phyloP scores from a whole-genome alignment of 2,888 invertebrate species.

The Leptinotarsa juncta region DNA sequence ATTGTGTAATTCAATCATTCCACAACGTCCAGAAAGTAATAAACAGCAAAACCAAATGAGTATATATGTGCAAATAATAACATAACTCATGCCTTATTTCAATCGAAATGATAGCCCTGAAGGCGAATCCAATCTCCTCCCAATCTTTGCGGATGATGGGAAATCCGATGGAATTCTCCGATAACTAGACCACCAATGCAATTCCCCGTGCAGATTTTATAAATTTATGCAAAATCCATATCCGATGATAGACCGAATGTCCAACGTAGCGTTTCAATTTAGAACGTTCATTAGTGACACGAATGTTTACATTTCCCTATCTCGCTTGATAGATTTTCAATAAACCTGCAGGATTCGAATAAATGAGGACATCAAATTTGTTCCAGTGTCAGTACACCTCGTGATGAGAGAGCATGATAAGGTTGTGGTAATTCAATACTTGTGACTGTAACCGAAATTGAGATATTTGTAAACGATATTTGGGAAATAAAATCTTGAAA shows the following conservation, averaged over 20 bases:
- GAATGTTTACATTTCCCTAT: constrained; percentile 20
- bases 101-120: not conserved
- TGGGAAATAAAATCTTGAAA: no score
- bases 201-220: constrained; percentile 10
- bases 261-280: constrained; percentile 22
- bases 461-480: no score
- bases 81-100: not conserved
- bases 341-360: constrained; percentile 7
- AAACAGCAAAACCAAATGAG: not conserved
- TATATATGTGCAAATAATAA: not conserved
- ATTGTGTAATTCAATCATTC: no score
- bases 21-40: no score
- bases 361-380: constrained; percentile 24
- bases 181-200: not conserved
- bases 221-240: constrained; percentile 22
- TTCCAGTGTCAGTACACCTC: constrained; percentile 13
- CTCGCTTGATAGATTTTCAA: constrained; percentile 21
- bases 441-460: no score
- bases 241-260: constrained; percentile 11
- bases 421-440: not conserved
- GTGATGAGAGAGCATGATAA: constrained; percentile 17
- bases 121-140: constrained; percentile 7
- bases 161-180: not conserved
- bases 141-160: constrained; percentile 1
- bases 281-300: constrained; percentile 24